Evolutionary conservation across 53 echinoderm and acorn worm species (phyloP), one percentile per base, ranked within the genome.

Genomic region (Actinopyga echinites): DNA sequence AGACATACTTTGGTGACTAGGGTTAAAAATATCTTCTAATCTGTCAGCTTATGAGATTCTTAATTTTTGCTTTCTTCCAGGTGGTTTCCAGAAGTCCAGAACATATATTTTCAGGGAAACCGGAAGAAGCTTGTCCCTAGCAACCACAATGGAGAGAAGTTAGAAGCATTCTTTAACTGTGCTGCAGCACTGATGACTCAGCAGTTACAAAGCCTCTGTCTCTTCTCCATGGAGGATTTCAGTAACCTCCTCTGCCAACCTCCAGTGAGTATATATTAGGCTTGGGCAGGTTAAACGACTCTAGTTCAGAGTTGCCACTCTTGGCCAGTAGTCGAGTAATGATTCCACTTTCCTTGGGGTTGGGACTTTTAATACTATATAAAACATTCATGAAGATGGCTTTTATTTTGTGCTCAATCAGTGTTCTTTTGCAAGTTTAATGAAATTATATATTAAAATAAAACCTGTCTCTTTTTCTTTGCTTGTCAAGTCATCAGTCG

Each of bases 41-140:
- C 49, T 49, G 13, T 17, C 49, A 13, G 17, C 17, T 17, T 4
- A 22, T 28, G 28, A 49, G 17, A 49, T 49, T 57, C 29, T 53
- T 13, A 6, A 28, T 54, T 77, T 42, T 37, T 20, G 6, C 38
- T 37, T 60, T 31, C 49, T 13, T 10, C 49, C 0, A 96, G 96
- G 83, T 96, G 97, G 97, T 96, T 96, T 73, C 97, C 97, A 26
- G 97, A 96, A 49, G 97, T 96, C 35, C 97, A 94, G 87, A 96
- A 96, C 77, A 96, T 96, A 86, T 96, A 96, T 54, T 96, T 94
- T 69, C 97, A 96, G 67, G 97, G 97, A 33, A 96, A 96, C 90
- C 74, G 97, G 15, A 79, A 94, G 53, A 96, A 96, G 53, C 97
- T 89, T 33, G 97, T 96, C 35, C 94, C 97, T 31, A 96, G 97